Percentiles rank a stretch among this genome's conserved stretches.
Conservation (phyloP, 2,888 invertebrate species). For the Thumatha senex region DNA sequence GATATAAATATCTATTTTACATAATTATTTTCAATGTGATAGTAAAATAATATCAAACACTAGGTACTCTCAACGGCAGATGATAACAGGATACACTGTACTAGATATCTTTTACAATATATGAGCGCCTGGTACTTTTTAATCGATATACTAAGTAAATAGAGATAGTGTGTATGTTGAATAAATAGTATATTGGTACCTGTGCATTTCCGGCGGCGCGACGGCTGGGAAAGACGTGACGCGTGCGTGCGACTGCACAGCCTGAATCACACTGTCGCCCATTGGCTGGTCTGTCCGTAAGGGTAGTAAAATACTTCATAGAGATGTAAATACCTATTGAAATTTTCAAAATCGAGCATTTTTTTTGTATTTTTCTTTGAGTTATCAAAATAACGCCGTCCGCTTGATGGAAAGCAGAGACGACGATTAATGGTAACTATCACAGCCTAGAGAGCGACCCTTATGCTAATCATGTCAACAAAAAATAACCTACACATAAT, state of each 20-base stretch:
- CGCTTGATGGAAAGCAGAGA: no score
- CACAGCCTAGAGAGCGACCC: no score
- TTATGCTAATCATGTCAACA: no score
- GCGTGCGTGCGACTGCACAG: conserved; percentile 45
- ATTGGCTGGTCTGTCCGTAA: conserved; percentile 40
- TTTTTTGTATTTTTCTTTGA: no score
- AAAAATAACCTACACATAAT: no score
- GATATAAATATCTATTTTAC: no score
- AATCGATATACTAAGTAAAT: conserved; percentile 14
- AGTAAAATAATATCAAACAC: no score
- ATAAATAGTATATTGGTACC: conserved; percentile 44
- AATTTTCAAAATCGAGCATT: neutral
- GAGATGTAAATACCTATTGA: conserved; percentile 47
- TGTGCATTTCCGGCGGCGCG: conserved; percentile 54
- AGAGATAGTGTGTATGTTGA: conserved; percentile 23
- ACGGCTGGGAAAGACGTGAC: conserved; percentile 22
- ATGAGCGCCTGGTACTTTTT: conserved; percentile 17
- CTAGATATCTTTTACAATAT: conserved; percentile 2
- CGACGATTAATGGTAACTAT: no score
- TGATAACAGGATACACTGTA: neutral
- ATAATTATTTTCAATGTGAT: no score
- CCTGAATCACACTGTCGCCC: conserved; percentile 57
- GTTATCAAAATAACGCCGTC: no score
- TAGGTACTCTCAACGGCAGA: no score
- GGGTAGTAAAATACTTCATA: conserved; percentile 46